These are phyloP conservation scores for Fulmarus glacialis DNA, from an alignment of 2,113 vertebrate genomes.

Conservation along the genomic window DNA sequence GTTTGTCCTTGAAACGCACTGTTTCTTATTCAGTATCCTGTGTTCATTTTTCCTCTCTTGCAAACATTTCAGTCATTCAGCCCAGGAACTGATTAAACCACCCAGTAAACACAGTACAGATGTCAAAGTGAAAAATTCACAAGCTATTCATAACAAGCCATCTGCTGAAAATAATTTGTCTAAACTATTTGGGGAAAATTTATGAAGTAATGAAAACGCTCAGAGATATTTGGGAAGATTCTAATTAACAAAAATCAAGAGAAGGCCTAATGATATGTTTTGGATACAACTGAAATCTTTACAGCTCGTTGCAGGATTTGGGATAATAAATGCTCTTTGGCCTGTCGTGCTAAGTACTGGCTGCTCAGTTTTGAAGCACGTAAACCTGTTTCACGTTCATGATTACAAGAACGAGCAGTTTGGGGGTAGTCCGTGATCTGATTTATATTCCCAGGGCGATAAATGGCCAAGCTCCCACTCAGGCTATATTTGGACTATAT, in stretches of 20 bases:
- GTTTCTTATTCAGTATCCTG: conserved; percentile 58
- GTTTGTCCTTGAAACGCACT: conserved; percentile 52
- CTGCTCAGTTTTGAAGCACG: not conserved
- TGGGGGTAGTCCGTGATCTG: not conserved
- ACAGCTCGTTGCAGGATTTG: not conserved
- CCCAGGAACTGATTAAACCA: conserved; percentile 58
- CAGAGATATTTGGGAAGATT: conserved; percentile 16
- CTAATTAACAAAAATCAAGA: not conserved
- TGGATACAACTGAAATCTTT: not conserved
- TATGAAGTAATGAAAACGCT: conserved; percentile 8
- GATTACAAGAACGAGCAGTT: not conserved
- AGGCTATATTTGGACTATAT: not conserved
- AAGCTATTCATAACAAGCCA: conserved; percentile 67
- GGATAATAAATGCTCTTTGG: not conserved
- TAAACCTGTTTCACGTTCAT: not conserved
- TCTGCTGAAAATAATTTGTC: conserved; percentile 64
- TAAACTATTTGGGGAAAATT: conserved; percentile 34
- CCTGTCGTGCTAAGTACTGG: not conserved
- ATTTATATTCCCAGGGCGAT: not conserved
- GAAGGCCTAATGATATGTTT: not conserved
- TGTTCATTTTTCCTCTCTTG: conserved; percentile 47
- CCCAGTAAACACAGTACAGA: conserved; percentile 63
- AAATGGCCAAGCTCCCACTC: not conserved
- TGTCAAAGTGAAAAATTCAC: conserved; percentile 68
- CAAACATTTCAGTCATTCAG: conserved; percentile 56